Percentiles rank a stretch among this genome's conserved stretches.
These are phyloP conservation scores for Magallana angulata DNA, from an alignment of 1,140 invertebrate species.

Conservation along the genomic window DNA sequence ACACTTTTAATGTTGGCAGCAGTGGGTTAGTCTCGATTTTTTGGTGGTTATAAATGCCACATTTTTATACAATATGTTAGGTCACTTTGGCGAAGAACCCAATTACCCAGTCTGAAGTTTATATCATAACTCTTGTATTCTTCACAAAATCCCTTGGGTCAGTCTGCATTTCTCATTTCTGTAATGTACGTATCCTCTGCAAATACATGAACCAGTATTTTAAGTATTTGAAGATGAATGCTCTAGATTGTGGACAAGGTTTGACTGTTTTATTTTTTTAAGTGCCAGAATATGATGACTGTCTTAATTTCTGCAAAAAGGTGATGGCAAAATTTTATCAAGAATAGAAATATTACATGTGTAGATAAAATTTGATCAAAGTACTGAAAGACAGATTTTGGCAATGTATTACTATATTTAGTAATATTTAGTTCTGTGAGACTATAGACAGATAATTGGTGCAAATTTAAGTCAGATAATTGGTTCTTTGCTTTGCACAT, in stretches of 20 bases:
- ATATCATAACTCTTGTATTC: constrained; percentile 22
- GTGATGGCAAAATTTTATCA: background rate
- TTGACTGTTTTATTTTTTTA: too few species aligned
- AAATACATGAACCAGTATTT: too few species aligned
- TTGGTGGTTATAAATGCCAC: background rate
- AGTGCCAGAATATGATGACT: too few species aligned
- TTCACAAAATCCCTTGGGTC: constrained; percentile 1
- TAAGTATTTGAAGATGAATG: too few species aligned
- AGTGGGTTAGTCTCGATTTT: background rate
- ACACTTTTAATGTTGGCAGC: background rate
- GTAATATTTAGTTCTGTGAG: too few species aligned
- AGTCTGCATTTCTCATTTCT: background rate
- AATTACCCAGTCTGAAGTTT: constrained; percentile 7
- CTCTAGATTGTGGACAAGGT: too few species aligned
- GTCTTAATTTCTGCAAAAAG: too few species aligned
- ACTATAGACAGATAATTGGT: too few species aligned
- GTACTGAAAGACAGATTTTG: too few species aligned
- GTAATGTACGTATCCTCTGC: background rate
- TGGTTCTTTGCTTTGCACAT: too few species aligned
- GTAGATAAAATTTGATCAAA: background rate
- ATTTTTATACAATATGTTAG: background rate
- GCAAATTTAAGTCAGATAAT: too few species aligned
- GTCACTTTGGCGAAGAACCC: background rate
- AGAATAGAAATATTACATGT: background rate
- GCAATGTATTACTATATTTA: too few species aligned